Percentiles rank a stretch among this genome's conserved stretches.
Evolutionary conservation across 2,113 vertebrate species (phyloP).

Genomic region (Neomonachus schauinslandi): DNA sequence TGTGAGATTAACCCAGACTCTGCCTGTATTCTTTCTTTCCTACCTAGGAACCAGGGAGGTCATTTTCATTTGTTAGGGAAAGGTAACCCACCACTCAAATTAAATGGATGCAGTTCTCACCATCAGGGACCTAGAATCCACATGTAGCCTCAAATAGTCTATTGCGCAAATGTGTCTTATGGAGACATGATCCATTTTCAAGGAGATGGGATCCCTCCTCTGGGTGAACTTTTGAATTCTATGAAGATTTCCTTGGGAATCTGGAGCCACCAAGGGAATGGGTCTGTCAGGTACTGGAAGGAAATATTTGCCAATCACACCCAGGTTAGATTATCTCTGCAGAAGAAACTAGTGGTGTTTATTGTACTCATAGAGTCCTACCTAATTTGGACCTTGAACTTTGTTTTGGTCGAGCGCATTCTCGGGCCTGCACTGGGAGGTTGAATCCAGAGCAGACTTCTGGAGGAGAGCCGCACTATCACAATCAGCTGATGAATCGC

Average conservation of each 20-base stretch:
- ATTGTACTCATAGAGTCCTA: neutral
- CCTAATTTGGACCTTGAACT: neutral
- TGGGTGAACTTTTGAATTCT: neutral
- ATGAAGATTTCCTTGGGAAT: neutral
- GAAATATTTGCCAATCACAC: neutral
- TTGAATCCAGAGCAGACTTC: neutral
- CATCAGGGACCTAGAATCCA: neutral
- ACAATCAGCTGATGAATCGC: neutral
- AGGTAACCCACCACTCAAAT: neutral
- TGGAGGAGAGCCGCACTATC: neutral
- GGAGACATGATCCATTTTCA: neutral
- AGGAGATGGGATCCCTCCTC: neutral
- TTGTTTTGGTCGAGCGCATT: neutral
- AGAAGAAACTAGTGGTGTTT: neutral
- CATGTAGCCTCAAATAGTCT: neutral
- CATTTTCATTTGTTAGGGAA: neutral
- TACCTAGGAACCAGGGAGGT: neutral
- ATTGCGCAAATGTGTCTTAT: neutral
- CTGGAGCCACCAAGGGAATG: neutral
- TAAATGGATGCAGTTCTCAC: neutral
- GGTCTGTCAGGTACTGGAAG: neutral
- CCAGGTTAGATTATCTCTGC: neutral
- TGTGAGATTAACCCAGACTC: neutral
- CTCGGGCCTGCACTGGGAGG: neutral
- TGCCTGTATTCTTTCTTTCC: neutral